These are phyloP conservation scores for Sander lucioperca DNA, from an alignment of 2,113 vertebrate genomes.

Conservation along the genomic window DNA sequence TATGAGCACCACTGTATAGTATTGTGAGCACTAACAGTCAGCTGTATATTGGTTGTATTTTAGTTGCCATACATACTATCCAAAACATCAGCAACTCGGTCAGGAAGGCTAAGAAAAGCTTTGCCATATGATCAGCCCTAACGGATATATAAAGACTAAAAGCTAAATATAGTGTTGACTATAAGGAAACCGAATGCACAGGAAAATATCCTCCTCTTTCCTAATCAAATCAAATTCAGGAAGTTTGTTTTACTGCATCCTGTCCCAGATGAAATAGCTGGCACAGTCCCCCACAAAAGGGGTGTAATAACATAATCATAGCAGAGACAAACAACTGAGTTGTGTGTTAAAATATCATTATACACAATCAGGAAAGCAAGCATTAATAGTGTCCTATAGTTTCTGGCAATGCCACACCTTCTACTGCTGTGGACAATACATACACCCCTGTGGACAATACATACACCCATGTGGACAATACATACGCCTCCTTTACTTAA, in stretches of 20 bases:
- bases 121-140: not conserved
- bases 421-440: constrained; percentile 12
- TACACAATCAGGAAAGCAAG: constrained; percentile 30
- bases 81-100: not conserved
- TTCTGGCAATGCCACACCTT: not conserved
- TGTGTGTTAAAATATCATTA: constrained; percentile 36
- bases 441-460: constrained; percentile 18
- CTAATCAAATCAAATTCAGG: constrained; percentile 60
- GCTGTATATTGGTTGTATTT: not conserved
- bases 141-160: not conserved
- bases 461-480: constrained; percentile 9
- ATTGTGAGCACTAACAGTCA: not conserved
- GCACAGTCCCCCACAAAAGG: constrained; percentile 12
- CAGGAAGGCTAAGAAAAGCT: not conserved
- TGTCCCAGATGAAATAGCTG: constrained; percentile 42
- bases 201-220: constrained; percentile 31
- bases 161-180: not conserved
- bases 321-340: constrained; percentile 35
- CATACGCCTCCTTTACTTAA: not conserved
- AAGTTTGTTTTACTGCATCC: constrained; percentile 73
- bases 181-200: constrained; percentile 4
- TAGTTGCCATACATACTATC: not conserved
- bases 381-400: not conserved
- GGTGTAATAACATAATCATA: constrained; percentile 40
- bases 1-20: too few species aligned